Conservation (phyloP, 2,797 vertebrate genomes). For the Pyrrhura leucotis region DNA sequence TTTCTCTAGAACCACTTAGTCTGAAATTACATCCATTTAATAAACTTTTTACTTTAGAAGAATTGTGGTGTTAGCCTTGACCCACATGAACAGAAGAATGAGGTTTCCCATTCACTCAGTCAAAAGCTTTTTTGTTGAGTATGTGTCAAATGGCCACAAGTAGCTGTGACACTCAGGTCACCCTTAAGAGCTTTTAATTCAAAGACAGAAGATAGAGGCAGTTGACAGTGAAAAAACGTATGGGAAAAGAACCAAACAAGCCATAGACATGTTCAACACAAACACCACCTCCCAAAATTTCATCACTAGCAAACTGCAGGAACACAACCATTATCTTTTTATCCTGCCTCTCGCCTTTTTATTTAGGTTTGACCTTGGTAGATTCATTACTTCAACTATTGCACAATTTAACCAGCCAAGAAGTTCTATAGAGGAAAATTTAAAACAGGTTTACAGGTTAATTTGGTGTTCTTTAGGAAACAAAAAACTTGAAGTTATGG, state of each 20-base stretch:
- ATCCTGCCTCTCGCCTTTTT: background rate
- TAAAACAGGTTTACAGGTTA: background rate
- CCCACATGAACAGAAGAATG: background rate
- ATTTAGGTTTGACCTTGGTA: background rate
- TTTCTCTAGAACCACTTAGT: slow-evolving; percentile 9
- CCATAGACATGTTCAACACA: background rate
- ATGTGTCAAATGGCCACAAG: slow-evolving; percentile 40
- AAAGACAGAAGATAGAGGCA: slow-evolving; percentile 12
- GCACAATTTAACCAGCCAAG: background rate
- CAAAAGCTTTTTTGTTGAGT: slow-evolving; percentile 28
- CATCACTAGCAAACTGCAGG: background rate
- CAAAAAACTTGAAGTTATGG: background rate
- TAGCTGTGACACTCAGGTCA: slow-evolving; percentile 43
- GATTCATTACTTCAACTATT: background rate
- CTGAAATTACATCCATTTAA: background rate
- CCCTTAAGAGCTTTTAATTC: slow-evolving; percentile 36
- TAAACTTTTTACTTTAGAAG: background rate
- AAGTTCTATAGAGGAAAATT: background rate
- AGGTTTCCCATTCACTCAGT: slow-evolving; percentile 9
- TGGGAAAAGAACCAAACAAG: background rate
- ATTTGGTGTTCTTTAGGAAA: background rate
- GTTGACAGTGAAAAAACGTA: background rate
- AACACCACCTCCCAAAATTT: background rate
- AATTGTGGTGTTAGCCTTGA: slow-evolving; percentile 3
- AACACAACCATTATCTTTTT: background rate